Evolutionary conservation across 2,888 invertebrate genomes (phyloP).

Genomic region (Plebejus melissa): DNA sequence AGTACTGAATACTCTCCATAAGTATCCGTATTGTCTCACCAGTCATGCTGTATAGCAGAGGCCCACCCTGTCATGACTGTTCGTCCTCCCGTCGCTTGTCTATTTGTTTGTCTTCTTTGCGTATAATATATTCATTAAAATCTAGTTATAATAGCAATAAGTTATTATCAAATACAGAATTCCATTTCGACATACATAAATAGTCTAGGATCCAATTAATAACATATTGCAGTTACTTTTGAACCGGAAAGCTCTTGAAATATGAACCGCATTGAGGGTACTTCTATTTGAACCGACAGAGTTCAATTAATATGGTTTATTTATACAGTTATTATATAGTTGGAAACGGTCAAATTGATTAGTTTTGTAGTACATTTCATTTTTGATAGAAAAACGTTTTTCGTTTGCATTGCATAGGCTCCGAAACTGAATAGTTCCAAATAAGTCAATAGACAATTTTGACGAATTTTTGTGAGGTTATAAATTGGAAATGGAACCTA

Average conservation of each 20-base stretch:
- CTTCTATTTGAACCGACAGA: background rate
- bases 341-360: background rate
- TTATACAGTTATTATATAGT: background rate
- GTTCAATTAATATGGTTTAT: constrained; percentile 6
- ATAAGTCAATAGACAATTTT: too few relatives aligned
- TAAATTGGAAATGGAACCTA: too few relatives aligned
- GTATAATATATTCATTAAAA: too few relatives aligned
- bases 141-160: too few relatives aligned
- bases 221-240: constrained; percentile 11
- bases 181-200: background rate
- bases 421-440: background rate
- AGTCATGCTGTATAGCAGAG: too few relatives aligned
- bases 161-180: background rate
- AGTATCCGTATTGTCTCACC: too few relatives aligned
- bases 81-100: too few relatives aligned
- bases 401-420: background rate
- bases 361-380: background rate
- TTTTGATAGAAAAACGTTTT: background rate
- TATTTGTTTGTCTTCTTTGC: too few relatives aligned
- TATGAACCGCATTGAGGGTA: background rate
- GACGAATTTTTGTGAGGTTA: too few relatives aligned
- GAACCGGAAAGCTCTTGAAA: constrained; percentile 3
- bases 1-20: too few relatives aligned
- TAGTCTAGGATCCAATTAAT: constrained; percentile 19
- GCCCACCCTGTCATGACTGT: too few relatives aligned